These are phyloP conservation scores for Deilephila porcellus DNA, from an alignment of 2,888 invertebrate species.

Conservation along the genomic window DNA sequence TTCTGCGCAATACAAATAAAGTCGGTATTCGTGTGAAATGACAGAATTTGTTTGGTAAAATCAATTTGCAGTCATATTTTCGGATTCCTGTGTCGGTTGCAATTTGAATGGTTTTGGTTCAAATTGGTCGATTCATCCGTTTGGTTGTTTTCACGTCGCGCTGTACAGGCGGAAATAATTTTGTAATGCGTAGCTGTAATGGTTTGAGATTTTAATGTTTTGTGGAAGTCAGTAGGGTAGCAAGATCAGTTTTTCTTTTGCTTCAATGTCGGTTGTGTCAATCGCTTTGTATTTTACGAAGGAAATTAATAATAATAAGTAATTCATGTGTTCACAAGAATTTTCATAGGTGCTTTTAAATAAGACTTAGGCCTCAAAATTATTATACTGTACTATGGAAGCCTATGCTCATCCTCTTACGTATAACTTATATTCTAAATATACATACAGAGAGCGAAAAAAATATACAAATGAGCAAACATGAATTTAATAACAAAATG, in stretches of 20 bases:
- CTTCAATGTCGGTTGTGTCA: background rate
- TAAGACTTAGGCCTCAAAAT: too few relatives aligned
- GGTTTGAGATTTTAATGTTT: background rate
- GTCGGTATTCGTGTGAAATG: constrained; percentile 47
- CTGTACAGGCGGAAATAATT: background rate
- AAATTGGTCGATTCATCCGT: constrained; percentile 12
- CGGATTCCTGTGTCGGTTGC: constrained; percentile 25
- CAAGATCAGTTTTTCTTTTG: background rate
- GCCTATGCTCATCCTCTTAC: too few relatives aligned
- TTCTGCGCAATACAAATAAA: constrained; percentile 47
- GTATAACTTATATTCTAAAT: too few relatives aligned
- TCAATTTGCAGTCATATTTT: constrained; percentile 61
- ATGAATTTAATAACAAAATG: too few relatives aligned
- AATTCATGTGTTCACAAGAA: too few relatives aligned
- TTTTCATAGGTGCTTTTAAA: too few relatives aligned
- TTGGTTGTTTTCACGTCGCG: background rate
- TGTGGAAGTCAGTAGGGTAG: background rate
- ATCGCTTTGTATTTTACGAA: background rate
- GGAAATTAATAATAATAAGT: background rate
- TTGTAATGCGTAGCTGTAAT: background rate
- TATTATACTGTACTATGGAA: too few relatives aligned
- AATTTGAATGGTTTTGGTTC: constrained; percentile 23
- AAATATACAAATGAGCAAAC: too few relatives aligned
- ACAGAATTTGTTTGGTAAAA: constrained; percentile 44
- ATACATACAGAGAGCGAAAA: too few relatives aligned